Base-by-base conservation (phyloP, 2,113 vertebrate genomes). In the Calonectris borealis region DNA sequence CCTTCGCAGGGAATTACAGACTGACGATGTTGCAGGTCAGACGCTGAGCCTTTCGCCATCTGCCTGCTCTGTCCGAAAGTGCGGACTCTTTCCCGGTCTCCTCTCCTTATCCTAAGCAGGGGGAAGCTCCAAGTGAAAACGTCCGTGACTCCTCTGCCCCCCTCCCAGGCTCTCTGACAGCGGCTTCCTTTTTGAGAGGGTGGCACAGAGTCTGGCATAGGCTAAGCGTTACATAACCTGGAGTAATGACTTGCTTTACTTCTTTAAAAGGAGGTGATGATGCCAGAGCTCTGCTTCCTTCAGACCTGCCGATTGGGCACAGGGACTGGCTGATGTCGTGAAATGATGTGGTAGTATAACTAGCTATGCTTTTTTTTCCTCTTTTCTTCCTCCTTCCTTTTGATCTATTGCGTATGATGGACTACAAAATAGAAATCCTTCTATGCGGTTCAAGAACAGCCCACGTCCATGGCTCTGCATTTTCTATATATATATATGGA, bases 231-330 rank as follows among this genome's bases (percentile, higher is more conserved):
- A 92, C 24, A 49, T 97, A 97, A 97, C 66, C 71, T 13, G 85
- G 94, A 95, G 93, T 93, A 95, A 77, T 93, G 91, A 95, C 83
- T 95, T 73, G 93, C 90, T 85, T 94, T 88, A n/a, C 75, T 92
- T 87, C 90, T 97, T 95, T 96, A 93, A 97, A 96, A 90, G 94
- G 95, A 95, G 95, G 79, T 18, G 94, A 72, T 97, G 94, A 96
- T 81, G 93, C 88, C 91, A 93, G 87, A 97, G 95, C 90, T 86
- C 44, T 32, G 46, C 83, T 96, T 94, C 65, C 90, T 61, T 75
- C 80, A 12, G 55, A 92, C 44, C 52, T 3, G 4, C 75, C 6
- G 52, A 57, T 16, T 69, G 79, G 75, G 49, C 3, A 0, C 83
- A 8, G 88, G 54, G 58, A 49, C 76, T 64, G 73, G 32, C 93